Evolutionary conservation across 2,113 vertebrate species (phyloP).

Genomic region (Tragelaphus imberbis): DNA sequence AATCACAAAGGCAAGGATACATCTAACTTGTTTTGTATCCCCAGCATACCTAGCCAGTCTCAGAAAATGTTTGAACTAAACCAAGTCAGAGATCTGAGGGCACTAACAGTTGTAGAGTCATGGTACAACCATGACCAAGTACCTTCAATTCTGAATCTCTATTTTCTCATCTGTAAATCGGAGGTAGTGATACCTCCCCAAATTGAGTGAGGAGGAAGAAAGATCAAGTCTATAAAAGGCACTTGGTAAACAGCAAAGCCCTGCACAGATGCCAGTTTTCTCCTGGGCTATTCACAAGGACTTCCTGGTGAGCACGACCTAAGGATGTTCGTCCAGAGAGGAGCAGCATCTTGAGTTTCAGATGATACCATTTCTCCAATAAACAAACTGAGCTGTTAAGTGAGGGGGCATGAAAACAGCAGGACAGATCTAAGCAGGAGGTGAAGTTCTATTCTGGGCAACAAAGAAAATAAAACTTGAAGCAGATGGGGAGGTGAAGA

Average conservation of each 20-base stretch:
- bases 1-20: background rate
- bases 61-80: background rate
- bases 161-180: background rate
- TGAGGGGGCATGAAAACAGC: conserved; percentile 21
- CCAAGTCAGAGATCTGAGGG: background rate
- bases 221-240: background rate
- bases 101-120: background rate
- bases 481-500: conserved; percentile 45
- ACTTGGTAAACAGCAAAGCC: background rate
- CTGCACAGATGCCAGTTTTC: background rate
- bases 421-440: conserved; percentile 23
- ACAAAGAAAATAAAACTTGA: conserved; percentile 52
- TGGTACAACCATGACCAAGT: background rate
- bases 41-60: background rate
- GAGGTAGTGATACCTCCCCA: background rate
- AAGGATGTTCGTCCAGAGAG: background rate
- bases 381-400: conserved; percentile 36
- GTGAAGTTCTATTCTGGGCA: conserved; percentile 56
- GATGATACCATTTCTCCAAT: conserved; percentile 9
- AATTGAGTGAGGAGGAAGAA: background rate
- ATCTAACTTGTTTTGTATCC: background rate
- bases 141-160: background rate
- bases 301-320: background rate
- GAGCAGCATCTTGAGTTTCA: conserved; percentile 6
- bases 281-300: background rate